Evolutionary conservation across 2,797 vertebrate species (phyloP).

Genomic region (Melanogrammus aeglefinus): DNA sequence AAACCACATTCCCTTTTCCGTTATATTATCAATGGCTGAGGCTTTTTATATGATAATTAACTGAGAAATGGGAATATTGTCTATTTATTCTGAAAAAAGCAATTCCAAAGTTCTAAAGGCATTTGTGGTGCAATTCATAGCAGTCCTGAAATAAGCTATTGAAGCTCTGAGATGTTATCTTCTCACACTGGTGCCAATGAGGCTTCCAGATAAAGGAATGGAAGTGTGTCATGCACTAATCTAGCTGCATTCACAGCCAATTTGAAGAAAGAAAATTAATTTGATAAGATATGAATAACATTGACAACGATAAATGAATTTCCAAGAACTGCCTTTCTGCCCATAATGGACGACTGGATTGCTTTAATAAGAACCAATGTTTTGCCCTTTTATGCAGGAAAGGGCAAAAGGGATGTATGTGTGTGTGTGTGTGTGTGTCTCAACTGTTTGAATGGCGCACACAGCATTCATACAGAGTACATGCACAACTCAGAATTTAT

Average conservation of each 20-base stretch:
- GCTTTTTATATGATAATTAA: conserved; percentile 75
- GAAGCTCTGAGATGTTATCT: conserved; percentile 44
- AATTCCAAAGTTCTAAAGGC: conserved; percentile 55
- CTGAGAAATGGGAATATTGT: conserved; percentile 59
- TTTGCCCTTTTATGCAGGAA: conserved; percentile 27
- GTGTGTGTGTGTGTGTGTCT: not conserved
- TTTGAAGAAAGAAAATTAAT: conserved; percentile 45
- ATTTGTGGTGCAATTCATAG: conserved; percentile 48
- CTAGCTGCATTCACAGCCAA: conserved; percentile 36
- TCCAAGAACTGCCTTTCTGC: conserved; percentile 9
- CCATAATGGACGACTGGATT: not conserved
- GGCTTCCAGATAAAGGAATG: conserved; percentile 42
- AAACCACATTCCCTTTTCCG: conserved; percentile 58
- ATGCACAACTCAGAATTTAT: not conserved
- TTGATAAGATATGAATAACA: conserved; percentile 30
- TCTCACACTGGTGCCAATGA: conserved; percentile 38
- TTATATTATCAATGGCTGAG: conserved; percentile 53
- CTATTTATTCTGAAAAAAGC: conserved; percentile 56
- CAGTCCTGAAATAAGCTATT: conserved; percentile 42
- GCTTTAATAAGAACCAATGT: conserved; percentile 32
- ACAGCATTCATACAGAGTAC: not conserved
- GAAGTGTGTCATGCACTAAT: conserved; percentile 39
- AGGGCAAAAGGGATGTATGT: conserved; percentile 7
- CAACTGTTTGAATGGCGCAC: not conserved
- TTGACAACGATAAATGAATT: conserved; percentile 33